Conservation (phyloP, 92 coral and sea anemone species). For the Virgularia gustaviana region DNA sequence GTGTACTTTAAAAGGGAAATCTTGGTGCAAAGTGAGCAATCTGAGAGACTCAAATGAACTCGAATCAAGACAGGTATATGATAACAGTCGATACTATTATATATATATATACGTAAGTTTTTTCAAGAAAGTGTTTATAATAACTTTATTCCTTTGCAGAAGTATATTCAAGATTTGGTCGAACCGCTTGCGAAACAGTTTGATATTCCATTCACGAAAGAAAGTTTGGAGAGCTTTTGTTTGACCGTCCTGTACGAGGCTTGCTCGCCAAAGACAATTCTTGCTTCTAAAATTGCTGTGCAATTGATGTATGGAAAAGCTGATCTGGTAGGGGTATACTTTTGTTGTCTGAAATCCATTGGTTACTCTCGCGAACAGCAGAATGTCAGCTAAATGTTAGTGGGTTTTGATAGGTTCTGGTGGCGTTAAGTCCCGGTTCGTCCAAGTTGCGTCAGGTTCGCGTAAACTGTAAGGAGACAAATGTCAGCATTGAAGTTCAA, state of each 20-base stretch:
- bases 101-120: no score
- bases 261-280: constrained; percentile 74
- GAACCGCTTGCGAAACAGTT: constrained; percentile 79
- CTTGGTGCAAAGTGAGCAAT: constrained; percentile 13
- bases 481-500: constrained; percentile 86
- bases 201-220: constrained; percentile 95
- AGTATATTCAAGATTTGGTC: constrained; percentile 79
- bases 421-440: constrained; percentile 71
- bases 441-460: constrained; percentile 83
- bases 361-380: not conserved
- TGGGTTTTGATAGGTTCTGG: constrained; percentile 66
- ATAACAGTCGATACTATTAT: not conserved
- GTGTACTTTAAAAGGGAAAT: no score
- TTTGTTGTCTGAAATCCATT: not conserved
- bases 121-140: no score
- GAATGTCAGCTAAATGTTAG: no score
- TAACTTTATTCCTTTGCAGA: constrained; percentile 58
- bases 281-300: constrained; percentile 96
- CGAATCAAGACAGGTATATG: constrained; percentile 16
- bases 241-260: constrained; percentile 83
- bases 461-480: constrained; percentile 82
- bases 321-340: constrained; percentile 58
- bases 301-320: constrained; percentile 94
- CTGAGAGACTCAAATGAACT: constrained; percentile 6
- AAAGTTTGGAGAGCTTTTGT: constrained; percentile 77